Evolutionary conservation across 2,888 invertebrate species (phyloP).

Genomic region (Hololepta plana): DNA sequence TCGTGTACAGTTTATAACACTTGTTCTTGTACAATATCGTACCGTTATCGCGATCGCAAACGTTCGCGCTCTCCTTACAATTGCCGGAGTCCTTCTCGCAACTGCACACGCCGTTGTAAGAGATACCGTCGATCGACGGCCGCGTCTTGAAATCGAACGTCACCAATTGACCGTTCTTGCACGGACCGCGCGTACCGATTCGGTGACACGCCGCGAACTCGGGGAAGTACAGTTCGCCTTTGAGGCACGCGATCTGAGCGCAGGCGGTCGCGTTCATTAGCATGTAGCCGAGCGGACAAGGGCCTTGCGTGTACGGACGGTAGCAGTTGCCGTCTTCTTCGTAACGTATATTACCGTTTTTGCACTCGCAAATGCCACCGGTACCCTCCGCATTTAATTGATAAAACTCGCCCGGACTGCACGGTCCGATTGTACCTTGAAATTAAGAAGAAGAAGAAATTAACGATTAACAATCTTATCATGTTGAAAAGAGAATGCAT

Average conservation of each 20-base stretch:
- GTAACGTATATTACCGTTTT: constrained; percentile 45
- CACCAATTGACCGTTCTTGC: constrained; percentile 50
- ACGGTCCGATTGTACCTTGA: constrained; percentile 57
- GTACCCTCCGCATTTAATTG: constrained; percentile 29
- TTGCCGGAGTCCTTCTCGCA: constrained; percentile 27
- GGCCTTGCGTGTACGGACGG: constrained; percentile 60
- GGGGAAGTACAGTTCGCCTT: constrained; percentile 61
- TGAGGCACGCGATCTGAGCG: constrained; percentile 49
- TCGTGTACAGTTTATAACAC: constrained; percentile 61
- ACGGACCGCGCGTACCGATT: constrained; percentile 62
- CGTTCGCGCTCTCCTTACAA: constrained; percentile 11
- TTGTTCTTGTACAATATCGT: constrained; percentile 44
- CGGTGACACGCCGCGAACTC: constrained; percentile 55
- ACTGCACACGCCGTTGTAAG: constrained; percentile 67
- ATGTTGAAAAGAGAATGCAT: too few relatives aligned
- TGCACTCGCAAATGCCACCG: constrained; percentile 47
- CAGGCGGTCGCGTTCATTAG: constrained; percentile 51
- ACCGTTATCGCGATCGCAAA: constrained; percentile 26
- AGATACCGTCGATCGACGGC: constrained; percentile 62
- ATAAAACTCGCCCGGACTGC: constrained; percentile 55
- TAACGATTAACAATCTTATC: too few relatives aligned
- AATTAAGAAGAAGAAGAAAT: constrained; percentile 7
- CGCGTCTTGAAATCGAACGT: constrained; percentile 65
- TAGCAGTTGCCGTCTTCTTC: constrained; percentile 43
- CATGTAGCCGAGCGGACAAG: constrained; percentile 51